Base-by-base conservation (phyloP, 2,888 invertebrate species). In the Tortricodes alternella region DNA sequence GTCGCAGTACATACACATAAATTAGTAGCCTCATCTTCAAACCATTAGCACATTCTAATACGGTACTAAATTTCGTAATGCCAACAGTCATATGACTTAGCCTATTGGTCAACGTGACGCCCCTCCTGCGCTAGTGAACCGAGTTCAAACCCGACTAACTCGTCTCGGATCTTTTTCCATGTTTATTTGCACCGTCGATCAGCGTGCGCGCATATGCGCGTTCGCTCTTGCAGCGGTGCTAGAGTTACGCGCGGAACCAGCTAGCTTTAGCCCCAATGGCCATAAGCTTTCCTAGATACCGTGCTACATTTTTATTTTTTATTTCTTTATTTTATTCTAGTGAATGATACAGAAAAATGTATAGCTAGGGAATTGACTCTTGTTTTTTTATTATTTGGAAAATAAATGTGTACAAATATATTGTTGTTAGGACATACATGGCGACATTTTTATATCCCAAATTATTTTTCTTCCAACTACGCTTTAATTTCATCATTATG, bases 271-370 rank as follows among this genome's bases (percentile, higher is more conserved):
- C 58, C 46, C n/a, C 21, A 27, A 46, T 49, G 67, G 65, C 59
- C 62, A 21, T 21, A 3, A 65, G 63, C 67, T 59, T 62, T 85
- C 85, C 84, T 84, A 85, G 85, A 85, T 70, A 78, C 75, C 73
- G 69, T 48, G 76, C 65, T 60, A 79, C 79, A 80, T 64, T 67
- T 49, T 41, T 43, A 0, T 27, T 32, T 18, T 41, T n/a, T 19
- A n/a, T 16, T 21, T 43, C n/a, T n/a, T n/a, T n/a, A n/a, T n/a
- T n/a, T n/a, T n/a, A n/a, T n/a, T n/a, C n/a, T n/a, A n/a, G n/a
- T n/a, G n/a, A n/a, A n/a, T n/a, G n/a, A n/a, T n/a, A n/a, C n/a
- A n/a, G n/a, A n/a, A n/a, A n/a, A n/a, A n/a, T n/a, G n/a, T n/a
- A n/a, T n/a, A n/a, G n/a, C n/a, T n/a, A n/a, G n/a, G n/a, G n/a